Evolutionary conservation across 1,140 invertebrate species (phyloP), one percentile per base, ranked within the genome.

Genomic region (Bombus superbus): DNA sequence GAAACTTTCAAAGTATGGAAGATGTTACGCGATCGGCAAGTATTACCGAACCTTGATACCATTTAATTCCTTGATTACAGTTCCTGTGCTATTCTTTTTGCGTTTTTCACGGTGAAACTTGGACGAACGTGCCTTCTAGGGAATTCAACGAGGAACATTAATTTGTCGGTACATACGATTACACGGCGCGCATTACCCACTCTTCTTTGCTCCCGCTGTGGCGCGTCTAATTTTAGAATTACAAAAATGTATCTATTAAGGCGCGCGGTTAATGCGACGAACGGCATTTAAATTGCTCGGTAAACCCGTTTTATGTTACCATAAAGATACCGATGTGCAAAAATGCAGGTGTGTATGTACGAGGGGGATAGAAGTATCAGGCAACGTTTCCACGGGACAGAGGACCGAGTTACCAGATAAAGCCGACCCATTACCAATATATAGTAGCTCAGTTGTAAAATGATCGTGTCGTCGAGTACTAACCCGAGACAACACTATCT

Each of bases 241-340:
- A 62, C 40, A 64, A 74, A 90, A 81, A 69, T 59, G 40, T 71
- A 62, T 83, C 76, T 53, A 53, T 53, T 53, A 86, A 73, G 89
- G 88, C 86, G 86, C 91, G 88, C 86, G 86, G 88, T 88, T 90
- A 92, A 91, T 78, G 69, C 40, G 40, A 42, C 18, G 59, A 87
- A 89, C 53, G 79, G 57, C 53, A 74, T 76, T 90, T 87, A 85
- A 90, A 90, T 86, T 80, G 88, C 62, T 40, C 72, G 80, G 82
- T 90, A 90, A 90, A 88, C 47, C 32, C 79, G 80, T 74, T 90
- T 90, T 89, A 90, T 75, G 64, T 81, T 68, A 40, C 79, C 72
- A 66, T 90, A 90, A 90, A 90, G 86, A 90, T 90, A 90, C 64
- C 88, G 59, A 81, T 79, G 86, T 32, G 66, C 68, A 89, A 90